Conservation (phyloP, 1,140 invertebrate genomes). For the Drosophila guanche region DNA sequence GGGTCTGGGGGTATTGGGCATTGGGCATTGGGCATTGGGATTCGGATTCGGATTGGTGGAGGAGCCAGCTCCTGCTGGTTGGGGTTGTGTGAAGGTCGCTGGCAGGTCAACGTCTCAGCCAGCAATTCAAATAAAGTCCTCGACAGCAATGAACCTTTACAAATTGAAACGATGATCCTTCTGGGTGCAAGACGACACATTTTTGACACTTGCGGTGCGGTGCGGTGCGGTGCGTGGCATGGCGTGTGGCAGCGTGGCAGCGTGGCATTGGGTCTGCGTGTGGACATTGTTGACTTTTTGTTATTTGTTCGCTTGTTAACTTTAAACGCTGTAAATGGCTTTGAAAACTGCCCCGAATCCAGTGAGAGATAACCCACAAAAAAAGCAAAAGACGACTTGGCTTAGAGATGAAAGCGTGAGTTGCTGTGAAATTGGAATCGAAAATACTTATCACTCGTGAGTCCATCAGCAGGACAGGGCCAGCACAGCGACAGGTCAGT, state of each 20-base stretch:
- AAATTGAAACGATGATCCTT: slow-evolving; percentile 73
- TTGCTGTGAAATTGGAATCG: no score
- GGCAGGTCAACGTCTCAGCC: slow-evolving; percentile 63
- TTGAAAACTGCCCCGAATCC: slow-evolving; percentile 72
- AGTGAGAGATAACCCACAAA: slow-evolving; percentile 7
- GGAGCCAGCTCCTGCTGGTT: not conserved
- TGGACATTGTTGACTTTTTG: slow-evolving; percentile 74
- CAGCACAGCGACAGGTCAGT: no score
- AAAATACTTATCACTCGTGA: no score
- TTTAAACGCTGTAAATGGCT: slow-evolving; percentile 81
- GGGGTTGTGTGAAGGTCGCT: slow-evolving; percentile 60
- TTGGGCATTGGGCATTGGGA: no score
- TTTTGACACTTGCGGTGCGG: slow-evolving; percentile 50
- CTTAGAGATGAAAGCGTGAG: slow-evolving; percentile 13
- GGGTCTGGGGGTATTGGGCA: slow-evolving; percentile 11
- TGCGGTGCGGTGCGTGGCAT: slow-evolving; percentile 1
- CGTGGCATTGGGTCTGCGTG: slow-evolving; percentile 7
- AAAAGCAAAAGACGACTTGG: not conserved
- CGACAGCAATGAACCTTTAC: slow-evolving; percentile 60
- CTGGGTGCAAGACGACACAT: slow-evolving; percentile 42
- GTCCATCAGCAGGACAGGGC: no score
- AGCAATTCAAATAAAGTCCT: slow-evolving; percentile 61
- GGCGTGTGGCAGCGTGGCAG: not conserved
- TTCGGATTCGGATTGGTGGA: no score
- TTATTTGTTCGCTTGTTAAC: slow-evolving; percentile 80